Evolutionary conservation across 2,888 invertebrate species (phyloP), one percentile per base, ranked within the genome.

Genomic region (Morinoia aosen): DNA sequence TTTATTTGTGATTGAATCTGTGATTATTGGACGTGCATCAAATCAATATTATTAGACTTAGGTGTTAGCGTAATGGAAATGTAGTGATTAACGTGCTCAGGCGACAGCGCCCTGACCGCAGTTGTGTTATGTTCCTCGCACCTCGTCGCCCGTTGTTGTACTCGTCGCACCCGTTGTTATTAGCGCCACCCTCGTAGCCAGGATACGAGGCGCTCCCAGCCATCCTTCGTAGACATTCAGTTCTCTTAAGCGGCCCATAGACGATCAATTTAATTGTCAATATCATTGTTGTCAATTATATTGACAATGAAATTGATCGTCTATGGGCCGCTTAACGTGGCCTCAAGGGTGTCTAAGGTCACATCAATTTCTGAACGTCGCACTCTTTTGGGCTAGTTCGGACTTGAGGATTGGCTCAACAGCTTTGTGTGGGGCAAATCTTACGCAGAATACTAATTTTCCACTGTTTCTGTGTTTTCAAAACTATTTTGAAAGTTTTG

Each of bases 1-100:
- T 76, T 76, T 33, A 76, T 93, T 93, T 93, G 93, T 93, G 57
- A 93, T 57, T 56, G 58, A 56, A 57, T 93, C 93, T 93, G 93
- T 93, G 93, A 93, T 93, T 57, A 33, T n/a, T 56, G 48, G 10
- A 93, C 93, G 12, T 57, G 93, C 93, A 93, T 93, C 93, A 93
- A 93, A 56, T 93, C 57, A 16, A 57, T 57, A 57, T 57, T n/a
- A 93, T 93, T 93, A 93, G 90, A 40, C 90, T 90, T 25, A 76
- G 76, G 76, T 33, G 76, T 76, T 76, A 76, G 76, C 25, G 25
- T 76, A 25, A 76, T 76, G 76, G 33, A 76, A 76, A 76, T 76
- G 16, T 33, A 76, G 76, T 33, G 33, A 33, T 76, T 76, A 76
- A 76, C 16, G 76, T 76, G 76, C 76, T 76, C 76, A 76, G 76